These are phyloP conservation scores for Puntigrus tetrazona DNA, from an alignment of 2,113 vertebrate genomes.

Conservation along the genomic window DNA sequence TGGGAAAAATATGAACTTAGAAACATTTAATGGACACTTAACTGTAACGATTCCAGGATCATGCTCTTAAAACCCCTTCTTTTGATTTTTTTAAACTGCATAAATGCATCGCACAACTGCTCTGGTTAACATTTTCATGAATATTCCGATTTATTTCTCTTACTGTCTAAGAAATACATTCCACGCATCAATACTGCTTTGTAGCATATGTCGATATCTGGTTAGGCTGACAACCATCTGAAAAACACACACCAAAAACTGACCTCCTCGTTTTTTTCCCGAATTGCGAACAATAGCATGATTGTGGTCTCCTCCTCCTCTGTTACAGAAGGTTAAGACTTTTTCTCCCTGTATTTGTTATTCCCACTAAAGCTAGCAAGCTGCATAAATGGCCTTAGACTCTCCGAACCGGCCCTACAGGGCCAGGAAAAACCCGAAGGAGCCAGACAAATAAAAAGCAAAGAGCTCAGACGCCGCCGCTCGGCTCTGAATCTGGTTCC, in stretches of 20 bases:
- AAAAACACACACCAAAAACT: slow-evolving; percentile 54
- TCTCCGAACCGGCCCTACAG: slow-evolving; percentile 70
- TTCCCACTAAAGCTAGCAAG: slow-evolving; percentile 77
- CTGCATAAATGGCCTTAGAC: slow-evolving; percentile 70
- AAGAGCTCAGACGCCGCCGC: slow-evolving; percentile 70
- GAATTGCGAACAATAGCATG: slow-evolving; percentile 72
- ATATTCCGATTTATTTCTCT: not conserved
- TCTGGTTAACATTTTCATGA: not conserved
- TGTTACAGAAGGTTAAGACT: slow-evolving; percentile 63
- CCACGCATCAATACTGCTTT: slow-evolving; percentile 37
- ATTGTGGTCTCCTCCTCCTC: slow-evolving; percentile 70
- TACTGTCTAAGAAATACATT: not conserved
- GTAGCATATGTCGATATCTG: slow-evolving; percentile 66
- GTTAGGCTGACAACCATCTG: slow-evolving; percentile 17
- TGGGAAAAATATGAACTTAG: not conserved
- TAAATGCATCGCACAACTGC: not conserved
- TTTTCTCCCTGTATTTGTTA: slow-evolving; percentile 74
- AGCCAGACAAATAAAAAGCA: slow-evolving; percentile 79
- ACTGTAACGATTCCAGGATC: not conserved
- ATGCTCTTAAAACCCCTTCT: no score
- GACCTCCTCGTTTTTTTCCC: slow-evolving; percentile 48
- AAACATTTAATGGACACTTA: not conserved
- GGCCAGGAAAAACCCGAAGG: slow-evolving; percentile 80
- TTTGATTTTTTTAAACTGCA: not conserved
- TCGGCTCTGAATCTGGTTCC: slow-evolving; percentile 79